Base-by-base conservation (phyloP, 2,888 invertebrate species). In the Empis stercorea region DNA sequence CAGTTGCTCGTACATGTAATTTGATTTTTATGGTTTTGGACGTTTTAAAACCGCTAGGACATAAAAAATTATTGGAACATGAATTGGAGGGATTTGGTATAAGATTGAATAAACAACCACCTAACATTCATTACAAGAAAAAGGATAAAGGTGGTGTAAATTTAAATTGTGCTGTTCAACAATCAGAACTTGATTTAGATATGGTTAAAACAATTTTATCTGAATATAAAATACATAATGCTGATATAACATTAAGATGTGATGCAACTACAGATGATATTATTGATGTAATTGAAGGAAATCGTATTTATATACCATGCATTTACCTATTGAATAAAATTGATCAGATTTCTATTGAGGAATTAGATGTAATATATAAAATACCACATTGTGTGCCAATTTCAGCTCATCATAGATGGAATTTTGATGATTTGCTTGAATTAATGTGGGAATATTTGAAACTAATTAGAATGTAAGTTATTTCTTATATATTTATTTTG, bases 301-400 rank as follows among this genome's bases (percentile, higher is more conserved):
- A 99, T 72, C 79, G 99, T 51, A 87, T 99, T 57, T 99, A 97
- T 68, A 81, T 97, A 57, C 99, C 99, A 3, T 97, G 97, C 72
- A 95, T 99, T 70, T 99, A 97, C 73, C 78, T 99, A 55, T 80
- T 99, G 44, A 99, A 99, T 71, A 99, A 99, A 76, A 99, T 99
- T 63, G 91, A 92, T 81, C 91, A 92, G 74, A 92, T 92, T 64
- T 88, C 87, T 66, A 87, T 91, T 64, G 88, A 96, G 75, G 99
- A 99, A 70, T 68, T 92, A 62, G 99, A 99, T 51, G 86, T 99
- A 27, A 97, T 99, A 61, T 99, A 97, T 73, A 94, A 94, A 74
- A 94, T 99, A 61, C 99, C 99, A 0, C 99, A 99, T 70, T 95
- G 95, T 64, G 97, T 99, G n/a, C 99, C 99, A 1, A 96, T 99